phyloP scores from a whole-genome alignment of 2,113 vertebrate genomes.

The Oreochromis spilurus region DNA sequence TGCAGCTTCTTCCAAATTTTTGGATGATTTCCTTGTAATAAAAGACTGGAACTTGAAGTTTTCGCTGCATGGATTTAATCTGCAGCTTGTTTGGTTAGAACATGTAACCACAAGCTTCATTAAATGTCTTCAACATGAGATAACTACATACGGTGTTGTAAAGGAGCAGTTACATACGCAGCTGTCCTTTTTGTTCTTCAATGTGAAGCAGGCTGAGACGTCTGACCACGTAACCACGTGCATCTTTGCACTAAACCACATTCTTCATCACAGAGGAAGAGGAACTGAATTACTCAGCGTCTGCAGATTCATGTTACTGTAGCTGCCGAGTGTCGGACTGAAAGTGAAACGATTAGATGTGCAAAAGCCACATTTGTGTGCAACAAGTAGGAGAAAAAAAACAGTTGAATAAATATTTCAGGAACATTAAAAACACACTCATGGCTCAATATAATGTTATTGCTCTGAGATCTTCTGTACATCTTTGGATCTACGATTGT shows the following conservation, averaged over 20 bases:
- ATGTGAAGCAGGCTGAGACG: not conserved
- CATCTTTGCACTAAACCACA: slow-evolving; percentile 18
- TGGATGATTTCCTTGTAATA: not conserved
- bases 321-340: not conserved
- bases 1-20: not conserved
- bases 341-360: not conserved
- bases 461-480: not conserved
- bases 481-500: not conserved
- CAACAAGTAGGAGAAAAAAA: not conserved
- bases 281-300: not conserved
- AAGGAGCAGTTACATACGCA: not conserved
- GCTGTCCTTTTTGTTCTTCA: slow-evolving; percentile 17
- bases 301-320: not conserved
- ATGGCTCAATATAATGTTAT: not conserved
- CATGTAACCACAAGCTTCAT: not conserved
- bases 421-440: not conserved
- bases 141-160: not conserved
- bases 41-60: not conserved
- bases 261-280: not conserved
- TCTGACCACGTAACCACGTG: not conserved
- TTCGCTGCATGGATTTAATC: not conserved
- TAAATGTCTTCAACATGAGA: not conserved
- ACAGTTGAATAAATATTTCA: not conserved
- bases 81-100: not conserved
- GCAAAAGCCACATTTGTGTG: not conserved